Base-by-base conservation (phyloP, 2,888 invertebrate genomes). In the Ischnus inquisitorius region DNA sequence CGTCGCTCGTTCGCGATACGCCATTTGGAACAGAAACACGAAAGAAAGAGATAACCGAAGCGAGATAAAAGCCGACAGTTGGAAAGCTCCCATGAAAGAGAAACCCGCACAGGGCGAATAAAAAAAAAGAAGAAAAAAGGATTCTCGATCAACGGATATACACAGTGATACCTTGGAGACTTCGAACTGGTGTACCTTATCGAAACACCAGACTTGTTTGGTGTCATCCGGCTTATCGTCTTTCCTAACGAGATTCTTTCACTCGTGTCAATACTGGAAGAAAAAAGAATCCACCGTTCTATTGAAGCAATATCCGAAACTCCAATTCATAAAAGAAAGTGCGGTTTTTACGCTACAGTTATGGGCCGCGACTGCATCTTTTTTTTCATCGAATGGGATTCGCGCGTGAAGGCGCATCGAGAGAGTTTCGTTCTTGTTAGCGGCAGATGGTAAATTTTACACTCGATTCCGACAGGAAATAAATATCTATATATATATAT, bases 21-120 rank as follows among this genome's bases (percentile, higher is more conserved):
- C 80, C 72, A 74, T 80, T 79, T 74, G 39, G 77, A n/a, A n/a
- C 25, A 67, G 54, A 48, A 77, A 22, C 16, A 54, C 54, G 19
- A 19, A 22, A 60, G 14, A 72, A 34, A 71, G 51, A 12, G 39
- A 46, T 10, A 54, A 46, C 25, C 60, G 54, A 41, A 64, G 54
- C 28, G 43, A 46, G 60, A 82, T 46, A 39, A 79, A 77, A 22
- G 68, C 68, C 67, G 54, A 80, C 72, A 83, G 77, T 83, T 74
- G 83, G 76, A 77, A 72, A 41, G 60, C 72, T 77, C 76, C 71
- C 76, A 60, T 71, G 62, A 72, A 76, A 76, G 69, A 71, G 64
- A 8, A 34, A 34, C 34, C 34, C 65, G 67, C 65, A 25, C 71
- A 19, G 54, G 60, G 71, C 43, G 62, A 71, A 28, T 14, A 25